Base-by-base conservation (phyloP, 1,140 invertebrate genomes). In the Drosophila melanica region DNA sequence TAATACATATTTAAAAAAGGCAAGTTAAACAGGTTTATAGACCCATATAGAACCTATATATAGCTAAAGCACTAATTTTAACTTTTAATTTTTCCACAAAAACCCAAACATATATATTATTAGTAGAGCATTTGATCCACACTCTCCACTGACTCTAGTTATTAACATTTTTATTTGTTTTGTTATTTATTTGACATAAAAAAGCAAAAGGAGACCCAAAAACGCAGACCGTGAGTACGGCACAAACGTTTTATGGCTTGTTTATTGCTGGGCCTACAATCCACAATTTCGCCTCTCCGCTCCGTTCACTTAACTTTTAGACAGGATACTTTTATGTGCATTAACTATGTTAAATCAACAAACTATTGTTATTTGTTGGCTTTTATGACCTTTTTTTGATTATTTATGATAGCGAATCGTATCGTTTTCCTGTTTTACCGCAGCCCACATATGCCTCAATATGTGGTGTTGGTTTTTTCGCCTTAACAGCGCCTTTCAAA, bases 341-440 rank as follows among this genome's bases (percentile, higher is more conserved):
- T 87, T 87, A 75, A 79, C 59, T 87, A 87, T 87, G 81, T 67
- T 87, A 87, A 87, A 72, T 81, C 79, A 81, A 86, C 82, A 87
- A 73, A 57, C 59, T 59, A 64, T 81, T 75, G 77, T 86, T 86
- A 79, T 79, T 86, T 72, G 71, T 70, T 74, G 71, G 60, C 53
- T 73, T 87, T 87, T 79, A 79, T 82, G 75, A 33, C 41, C 67
- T 75, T 73, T 86, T 87, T 64, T 81, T 81, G 78, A 75, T 84
- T 66, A 30, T 76, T 72, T 76, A 65, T 68, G 82, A 65, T 70
- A 78, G 35, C 39, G 82, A 71, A 75, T 78, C 77, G 68, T 73
- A 75, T 70, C 60, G 57, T 66, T 66, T 62, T 11, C 7, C 18
- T 53, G n/a, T 53, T 27, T 9, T 42, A 41, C 35, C 16, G 11